Base-by-base conservation (phyloP, 2,888 invertebrate species). In the Heliconius erato region DNA sequence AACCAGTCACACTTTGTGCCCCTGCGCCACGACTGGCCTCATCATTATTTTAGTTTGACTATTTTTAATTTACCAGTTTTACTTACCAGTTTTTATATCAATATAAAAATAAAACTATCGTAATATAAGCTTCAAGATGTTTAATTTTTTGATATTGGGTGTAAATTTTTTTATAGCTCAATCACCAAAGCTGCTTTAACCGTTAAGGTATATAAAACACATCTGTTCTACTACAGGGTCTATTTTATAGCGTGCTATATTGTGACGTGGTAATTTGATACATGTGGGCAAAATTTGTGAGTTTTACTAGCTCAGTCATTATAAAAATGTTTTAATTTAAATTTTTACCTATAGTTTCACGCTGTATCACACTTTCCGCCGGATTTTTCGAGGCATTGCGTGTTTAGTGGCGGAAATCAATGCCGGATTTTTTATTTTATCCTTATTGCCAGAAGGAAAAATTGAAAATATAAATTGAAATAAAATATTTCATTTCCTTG, bases 181-280 rank as follows among this genome's bases (percentile, higher is more conserved):
- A 54, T 67, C 28, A 49, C 12, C 12, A 19, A 74, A 80, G 72
- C 78, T 74, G 28, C 78, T 68, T 44, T 49, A 74, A 84, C 65
- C 84, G 79, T 80, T 80, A 54, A 81, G 23, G 79, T 79, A 28
- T 77, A 32, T 72, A 6, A 44, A 77, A 44, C 79, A 67, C 82
- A 82, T 79, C 82, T 82, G 84, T 79, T 49, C 69, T 72, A 78
- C 26, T 79, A 69, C 82, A 82, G 79, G 85, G 81, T 85, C 80
- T 79, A 79, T 82, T 81, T 77, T 79, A 82, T 84, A 84, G 54
- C n/a, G 76, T 28, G 67, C 35, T 40, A 40, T 74, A 63, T 65
- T n/a, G 79, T 35, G 59, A 68, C 79, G 72, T 40, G 63, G 84
- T 84, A 81, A 82, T 84, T 59, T 67, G 79, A 82, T 79, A 82